Percentiles rank a stretch among this genome's conserved stretches.
phyloP scores from a whole-genome alignment of 2,888 invertebrate species.

The Philereme vetulata region DNA sequence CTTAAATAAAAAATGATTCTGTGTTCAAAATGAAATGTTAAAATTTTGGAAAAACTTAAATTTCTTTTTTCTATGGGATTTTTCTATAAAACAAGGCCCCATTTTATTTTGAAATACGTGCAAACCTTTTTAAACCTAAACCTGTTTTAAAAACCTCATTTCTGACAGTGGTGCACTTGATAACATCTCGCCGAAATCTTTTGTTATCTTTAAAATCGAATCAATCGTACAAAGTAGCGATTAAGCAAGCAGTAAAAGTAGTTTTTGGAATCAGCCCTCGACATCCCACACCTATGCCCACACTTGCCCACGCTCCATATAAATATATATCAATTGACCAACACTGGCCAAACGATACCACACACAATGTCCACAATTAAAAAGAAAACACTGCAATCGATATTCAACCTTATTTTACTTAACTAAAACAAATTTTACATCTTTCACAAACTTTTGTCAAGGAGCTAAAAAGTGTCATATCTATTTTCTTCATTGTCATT shows the following conservation, averaged over 20 bases:
- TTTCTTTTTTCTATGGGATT: no score
- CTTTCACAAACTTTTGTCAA: not conserved
- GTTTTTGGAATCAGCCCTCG: constrained; percentile 44
- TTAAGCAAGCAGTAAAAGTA: constrained; percentile 61
- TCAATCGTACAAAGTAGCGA: constrained; percentile 19
- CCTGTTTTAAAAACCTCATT: no score
- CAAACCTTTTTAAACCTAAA: no score
- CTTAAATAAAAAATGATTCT: no score
- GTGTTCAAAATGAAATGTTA: no score
- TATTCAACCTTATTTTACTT: constrained; percentile 9
- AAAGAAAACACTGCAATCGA: constrained; percentile 25
- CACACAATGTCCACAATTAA: constrained; percentile 47
- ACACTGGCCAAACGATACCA: constrained; percentile 70
- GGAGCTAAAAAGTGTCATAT: constrained; percentile 16
- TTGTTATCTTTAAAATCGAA: no score
- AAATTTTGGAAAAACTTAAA: no score
- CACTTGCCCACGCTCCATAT: constrained; percentile 44
- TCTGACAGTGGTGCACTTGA: no score
- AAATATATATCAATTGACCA: constrained; percentile 66
- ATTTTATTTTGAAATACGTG: no score
- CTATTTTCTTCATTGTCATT: constrained; percentile 16
- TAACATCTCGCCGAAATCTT: no score
- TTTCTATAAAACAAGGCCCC: no score
- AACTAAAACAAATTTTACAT: not conserved
- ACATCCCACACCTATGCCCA: constrained; percentile 55